Evolutionary conservation across 92 coral and sea anemone species (phyloP), one percentile per base, ranked within the genome.

Genomic region (Pocillopora grandis): DNA sequence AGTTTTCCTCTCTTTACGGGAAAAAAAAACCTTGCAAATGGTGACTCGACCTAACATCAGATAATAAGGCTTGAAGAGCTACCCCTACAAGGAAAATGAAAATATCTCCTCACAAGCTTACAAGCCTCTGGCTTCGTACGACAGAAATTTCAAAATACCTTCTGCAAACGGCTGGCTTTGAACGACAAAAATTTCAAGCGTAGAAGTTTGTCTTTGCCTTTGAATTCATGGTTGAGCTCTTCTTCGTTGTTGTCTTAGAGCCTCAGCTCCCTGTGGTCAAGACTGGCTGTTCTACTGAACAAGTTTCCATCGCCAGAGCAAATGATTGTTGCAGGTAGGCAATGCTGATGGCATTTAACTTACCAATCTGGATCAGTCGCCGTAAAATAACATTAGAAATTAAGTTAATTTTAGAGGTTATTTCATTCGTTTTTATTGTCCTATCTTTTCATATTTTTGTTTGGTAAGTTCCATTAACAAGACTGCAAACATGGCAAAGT

Each of bases 231-330:
- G 18, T 27, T 72, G 27, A 12, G 10, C 42, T 3, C 17, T 23
- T 3, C 23, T 36, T 76, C 10, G 55, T 33, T 35, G 57, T 52
- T 74, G 9, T 56, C 66, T 58, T 65, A 95, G 98, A 95, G 98
- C 73, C 82, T 97, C n/a, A 81, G 93, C 10, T 75, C 92, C 48
- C 82, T 96, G 88, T 94, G 93, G 95, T 92, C 99, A 15, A 93
- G 94, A 79, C 85, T 96, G 88, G 97, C 95, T 35, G 56, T 90
- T 58, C 85, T 94, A 52, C 87, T 94, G 49, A 94, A 94, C 88
- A 81, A 85, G 78, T 76, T 94, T 42, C 98, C 98, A 12, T 87
- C 93, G 42, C 76, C 84, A 13, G 93, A 89, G 87, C 94, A 94
- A 49, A 88, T 94, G 52, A 72, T 80, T 71, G 85, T 80, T 3